Percentiles rank a stretch among this genome's conserved stretches.
phyloP scores from a whole-genome alignment of 2,797 vertebrate species.

The Meda fulgida region DNA sequence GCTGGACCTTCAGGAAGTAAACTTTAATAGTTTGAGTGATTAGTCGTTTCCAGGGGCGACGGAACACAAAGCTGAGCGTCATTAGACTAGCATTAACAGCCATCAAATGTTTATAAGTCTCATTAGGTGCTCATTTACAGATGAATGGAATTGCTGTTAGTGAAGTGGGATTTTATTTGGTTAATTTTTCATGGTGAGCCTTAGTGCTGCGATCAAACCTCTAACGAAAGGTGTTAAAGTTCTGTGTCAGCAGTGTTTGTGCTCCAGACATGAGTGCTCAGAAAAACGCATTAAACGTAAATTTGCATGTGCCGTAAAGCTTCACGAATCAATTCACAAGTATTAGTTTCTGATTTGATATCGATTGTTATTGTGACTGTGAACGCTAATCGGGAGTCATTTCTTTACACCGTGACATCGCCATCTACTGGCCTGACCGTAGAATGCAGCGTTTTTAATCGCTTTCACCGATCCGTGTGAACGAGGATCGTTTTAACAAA shows the following conservation, averaged over 20 bases:
- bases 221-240: neutral
- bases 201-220: neutral
- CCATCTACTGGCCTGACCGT: too few relatives aligned
- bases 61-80: neutral
- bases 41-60: slow-evolving; percentile 23
- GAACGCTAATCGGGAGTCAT: too few relatives aligned
- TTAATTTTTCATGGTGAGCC: neutral
- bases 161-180: neutral
- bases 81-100: neutral
- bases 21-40: slow-evolving; percentile 1
- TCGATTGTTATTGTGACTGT: too few relatives aligned
- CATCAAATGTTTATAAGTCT: neutral
- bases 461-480: too few relatives aligned
- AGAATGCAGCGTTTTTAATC: too few relatives aligned
- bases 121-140: neutral
- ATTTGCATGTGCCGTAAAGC: too few relatives aligned
- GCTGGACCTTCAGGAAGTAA: slow-evolving; percentile 59
- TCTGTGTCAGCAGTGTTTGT: neutral
- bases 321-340: too few relatives aligned
- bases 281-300: too few relatives aligned
- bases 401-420: too few relatives aligned
- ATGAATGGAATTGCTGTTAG: too few relatives aligned
- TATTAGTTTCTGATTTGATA: too few relatives aligned
- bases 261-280: neutral
- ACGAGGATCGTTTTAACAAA: too few relatives aligned